Base-by-base conservation (phyloP, 1,140 invertebrate species). In the Aphidius ervi region DNA sequence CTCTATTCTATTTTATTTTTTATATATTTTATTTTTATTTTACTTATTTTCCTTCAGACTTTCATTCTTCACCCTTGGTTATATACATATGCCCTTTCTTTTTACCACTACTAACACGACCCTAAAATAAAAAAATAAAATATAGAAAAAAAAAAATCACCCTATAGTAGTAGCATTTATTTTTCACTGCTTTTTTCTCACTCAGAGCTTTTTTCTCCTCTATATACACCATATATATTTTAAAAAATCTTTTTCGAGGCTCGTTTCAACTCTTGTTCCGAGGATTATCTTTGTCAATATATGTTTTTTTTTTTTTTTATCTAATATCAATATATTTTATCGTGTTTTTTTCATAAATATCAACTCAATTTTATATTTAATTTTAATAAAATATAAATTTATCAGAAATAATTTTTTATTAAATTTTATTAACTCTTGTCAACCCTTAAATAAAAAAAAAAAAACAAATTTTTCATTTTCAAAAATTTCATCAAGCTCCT, bases 21-120 rank as follows among this genome's bases (percentile, higher is more conserved):
- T 9, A 45, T 37, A 54, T 7, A 46, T 56, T 3, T 31, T 56
- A 31, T 56, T 65, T 54, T 64, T 53, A 45, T 50, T 48, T 58
- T 20, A 31, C 59, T 64, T 62, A 48, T 61, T 57, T 62, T 60
- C 54, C 9, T 45, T 45, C 54, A 61, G 16, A 62, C 60, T 59
- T 46, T 46, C 47, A 59, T 59, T 49, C 58, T 59, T 59, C 50
- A 63, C 57, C 57, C 57, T 48, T 53, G 23, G 48, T 48, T 62
- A 31, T 31, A 31, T 31, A 63, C 61, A 63, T 61, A 61, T 64
- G 62, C 47, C 60, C 52, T 42, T 48, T 46, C 7, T 16, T 41
- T 46, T 48, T 16, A 54, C 43, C 53, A 60, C 20, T 16, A 40
- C 47, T 16, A 16, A 4, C 62, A 41, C 41, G 7, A 4, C 39